Evolutionary conservation across 2,888 invertebrate genomes (phyloP).

Genomic region (Phengaris arion): DNA sequence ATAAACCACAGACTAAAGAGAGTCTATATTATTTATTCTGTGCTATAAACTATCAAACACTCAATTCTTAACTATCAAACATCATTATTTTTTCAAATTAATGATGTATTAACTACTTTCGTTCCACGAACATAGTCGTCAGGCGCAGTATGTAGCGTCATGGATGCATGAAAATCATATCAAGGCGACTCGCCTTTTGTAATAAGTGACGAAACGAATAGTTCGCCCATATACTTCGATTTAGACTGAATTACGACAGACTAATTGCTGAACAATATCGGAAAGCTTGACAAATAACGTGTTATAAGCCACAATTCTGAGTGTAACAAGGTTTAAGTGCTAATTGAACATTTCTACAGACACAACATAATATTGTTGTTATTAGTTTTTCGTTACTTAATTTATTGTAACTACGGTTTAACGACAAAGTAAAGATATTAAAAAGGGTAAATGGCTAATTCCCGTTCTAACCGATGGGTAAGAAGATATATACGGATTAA

Average conservation of each 20-base stretch:
- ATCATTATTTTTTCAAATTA: too few species aligned
- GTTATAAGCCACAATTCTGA: neutral
- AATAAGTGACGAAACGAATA: constrained; percentile 6
- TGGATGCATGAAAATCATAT: constrained; percentile 21
- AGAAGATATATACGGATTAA: too few species aligned
- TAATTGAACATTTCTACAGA: neutral
- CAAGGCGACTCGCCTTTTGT: constrained; percentile 20
- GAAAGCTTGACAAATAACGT: neutral
- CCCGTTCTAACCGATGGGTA: too few species aligned
- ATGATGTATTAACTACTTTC: too few species aligned
- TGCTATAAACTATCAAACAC: too few species aligned
- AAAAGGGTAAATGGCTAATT: too few species aligned
- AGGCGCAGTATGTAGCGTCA: neutral
- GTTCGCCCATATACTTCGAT: constrained; percentile 20
- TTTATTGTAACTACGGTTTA: too few species aligned
- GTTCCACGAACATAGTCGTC: neutral
- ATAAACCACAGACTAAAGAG: too few species aligned
- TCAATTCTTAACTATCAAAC: too few species aligned
- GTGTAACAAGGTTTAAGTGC: neutral
- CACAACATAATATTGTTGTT: neutral
- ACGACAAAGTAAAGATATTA: too few species aligned
- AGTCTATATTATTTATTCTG: too few species aligned
- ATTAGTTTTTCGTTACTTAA: too few species aligned
- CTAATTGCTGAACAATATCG: constrained; percentile 22
- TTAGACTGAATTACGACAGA: constrained; percentile 6